A percentile compares a stretch with the other conserved stretches of the same genome.
Evolutionary conservation across 2,113 vertebrate genomes (phyloP).

Genomic region (Pipra filicauda): DNA sequence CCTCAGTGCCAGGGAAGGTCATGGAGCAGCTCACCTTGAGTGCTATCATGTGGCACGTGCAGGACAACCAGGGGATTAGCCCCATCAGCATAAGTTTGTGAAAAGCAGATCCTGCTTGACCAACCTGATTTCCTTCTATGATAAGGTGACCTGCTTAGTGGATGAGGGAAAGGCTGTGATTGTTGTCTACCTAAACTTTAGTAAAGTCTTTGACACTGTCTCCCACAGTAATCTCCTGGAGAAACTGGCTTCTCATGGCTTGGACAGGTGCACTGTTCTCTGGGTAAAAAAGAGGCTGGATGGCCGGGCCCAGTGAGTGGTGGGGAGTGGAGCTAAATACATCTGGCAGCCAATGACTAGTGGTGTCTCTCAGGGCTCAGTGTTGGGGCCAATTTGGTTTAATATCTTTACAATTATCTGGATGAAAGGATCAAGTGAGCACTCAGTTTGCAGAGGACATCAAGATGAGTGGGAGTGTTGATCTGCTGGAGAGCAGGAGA

Average conservation of each 20-base stretch:
- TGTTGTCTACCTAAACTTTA: background rate
- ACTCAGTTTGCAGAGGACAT: accelerated
- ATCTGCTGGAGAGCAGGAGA: background rate
- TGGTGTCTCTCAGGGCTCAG: background rate
- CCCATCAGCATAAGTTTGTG: background rate
- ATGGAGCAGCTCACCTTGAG: background rate
- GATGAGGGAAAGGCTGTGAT: background rate
- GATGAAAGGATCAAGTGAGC: background rate
- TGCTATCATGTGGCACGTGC: background rate
- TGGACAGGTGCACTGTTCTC: accelerated
- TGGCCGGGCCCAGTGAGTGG: accelerated
- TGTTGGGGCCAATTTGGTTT: background rate
- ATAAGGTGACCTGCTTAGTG: background rate
- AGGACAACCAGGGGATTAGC: background rate
- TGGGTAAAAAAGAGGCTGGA: background rate
- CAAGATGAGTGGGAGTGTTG: background rate
- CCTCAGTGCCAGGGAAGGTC: background rate
- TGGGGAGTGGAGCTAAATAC: background rate
- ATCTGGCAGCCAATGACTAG: background rate
- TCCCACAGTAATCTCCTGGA: background rate
- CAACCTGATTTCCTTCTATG: background rate
- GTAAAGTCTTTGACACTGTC: background rate
- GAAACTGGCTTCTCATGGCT: background rate
- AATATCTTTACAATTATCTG: background rate
- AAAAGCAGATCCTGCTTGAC: background rate